Evolutionary conservation across 2,888 invertebrate genomes (phyloP).

Genomic region (Catonia carolina): DNA sequence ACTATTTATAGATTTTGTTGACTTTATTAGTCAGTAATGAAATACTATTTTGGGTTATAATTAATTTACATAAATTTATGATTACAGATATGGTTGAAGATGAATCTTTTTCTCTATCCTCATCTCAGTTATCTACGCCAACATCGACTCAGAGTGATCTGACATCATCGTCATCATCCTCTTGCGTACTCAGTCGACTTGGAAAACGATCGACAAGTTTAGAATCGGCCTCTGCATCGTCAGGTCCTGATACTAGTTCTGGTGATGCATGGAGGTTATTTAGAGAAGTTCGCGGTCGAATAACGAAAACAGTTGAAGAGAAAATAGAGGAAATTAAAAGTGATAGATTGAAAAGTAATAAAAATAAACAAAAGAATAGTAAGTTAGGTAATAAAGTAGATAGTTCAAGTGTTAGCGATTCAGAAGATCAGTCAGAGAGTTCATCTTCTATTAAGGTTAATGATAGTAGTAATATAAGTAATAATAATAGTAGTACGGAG

Average conservation of each 20-base stretch:
- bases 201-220: conserved; percentile 56
- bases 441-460: not conserved
- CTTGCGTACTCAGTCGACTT: conserved; percentile 44
- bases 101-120: conserved; percentile 21
- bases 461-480: not conserved
- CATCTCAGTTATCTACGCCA: conserved; percentile 34
- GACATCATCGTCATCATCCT: conserved; percentile 29
- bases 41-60: too few relatives aligned
- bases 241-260: conserved; percentile 40
- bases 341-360: conserved; percentile 43
- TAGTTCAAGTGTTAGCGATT: conserved; percentile 60
- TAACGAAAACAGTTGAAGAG: conserved; percentile 70
- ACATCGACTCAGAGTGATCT: not conserved
- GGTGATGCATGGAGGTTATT: conserved; percentile 64
- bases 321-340: conserved; percentile 62
- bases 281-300: conserved; percentile 64
- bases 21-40: too few relatives aligned
- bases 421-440: conserved; percentile 46
- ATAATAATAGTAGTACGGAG: not conserved
- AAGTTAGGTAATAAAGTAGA: conserved; percentile 39
- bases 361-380: conserved; percentile 21
- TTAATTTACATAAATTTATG: too few relatives aligned
- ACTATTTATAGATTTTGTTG: too few relatives aligned
- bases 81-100: conserved; percentile 9
- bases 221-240: conserved; percentile 50